Base-by-base conservation (phyloP, 2,888 invertebrate species). In the Busseola fusca region DNA sequence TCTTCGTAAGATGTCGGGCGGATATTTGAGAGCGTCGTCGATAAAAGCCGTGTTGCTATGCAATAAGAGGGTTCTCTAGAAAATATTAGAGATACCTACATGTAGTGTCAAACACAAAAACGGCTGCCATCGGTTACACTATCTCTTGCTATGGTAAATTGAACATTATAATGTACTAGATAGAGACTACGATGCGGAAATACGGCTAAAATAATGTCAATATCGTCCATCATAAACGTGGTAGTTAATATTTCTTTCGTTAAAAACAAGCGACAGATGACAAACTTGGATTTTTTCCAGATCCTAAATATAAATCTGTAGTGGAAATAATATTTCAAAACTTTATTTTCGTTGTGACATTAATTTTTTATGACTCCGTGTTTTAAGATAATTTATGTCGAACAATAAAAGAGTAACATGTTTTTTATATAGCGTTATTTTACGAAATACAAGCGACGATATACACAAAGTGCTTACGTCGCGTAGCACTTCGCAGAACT, bases 271-370 rank as follows among this genome's bases (percentile, higher is more conserved):
- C 2, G 14, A 1, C 6, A 16, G 37, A 50, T 72, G 16, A 50
- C 10, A 59, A 6, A 25, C 40, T 64, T 64, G 34, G 57, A 64
- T 18, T 27, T 34, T 40, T 52, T 60, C 52, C 64, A 69, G 34
- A 30, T 27, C 6, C 6, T 6, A 4, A n/a, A 52, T 52, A 60
- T 57, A 50, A 60, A 48, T 30, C 0, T 10, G 37, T 25, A 25
- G 52, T 2, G 45, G 69, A 80, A 68, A 56, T 25, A 48, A 75
- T 76, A 62, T 64, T 76, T 76, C 14, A 52, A 34, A 65, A 40
- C 0, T 40, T 62, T 69, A 34, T 64, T 62, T 62, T 64, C 54
- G 27, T 56, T 68, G 50, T 18, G 59, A 45, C 64, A 74, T 56
- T 50, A 9, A 18, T 40, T 7, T 68, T 75, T 52, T 52, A 59